Evolutionary conservation across 2,797 vertebrate species (phyloP), one percentile per base, ranked within the genome.

Genomic region (Cebuella pygmaea): DNA sequence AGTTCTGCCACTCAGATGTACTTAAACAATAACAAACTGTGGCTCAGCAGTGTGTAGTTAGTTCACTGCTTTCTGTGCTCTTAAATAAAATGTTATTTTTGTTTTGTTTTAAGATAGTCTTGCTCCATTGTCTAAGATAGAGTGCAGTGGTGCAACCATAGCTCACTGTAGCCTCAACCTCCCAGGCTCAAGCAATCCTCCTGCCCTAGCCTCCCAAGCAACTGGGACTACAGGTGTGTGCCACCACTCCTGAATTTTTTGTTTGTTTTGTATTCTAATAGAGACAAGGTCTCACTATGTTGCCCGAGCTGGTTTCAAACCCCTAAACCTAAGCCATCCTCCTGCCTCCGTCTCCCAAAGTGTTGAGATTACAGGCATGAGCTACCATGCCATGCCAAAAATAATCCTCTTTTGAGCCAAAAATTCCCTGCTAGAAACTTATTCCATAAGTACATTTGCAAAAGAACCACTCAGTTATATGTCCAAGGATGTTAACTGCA

Each of bases 1-100:
- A 95, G 90, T 90, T 92, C 59, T 96, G 79, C 85, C 70, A 85
- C 59, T 67, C 39, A 10, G 24, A 85, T 87, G 6, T 61, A 92
- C 36, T 92, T 57, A 70, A 59, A 92, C 20, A 86, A 27, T 67
- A 95, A 89, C 80, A 84, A 96, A 36, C 44, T 55, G 7, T 57
- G 4, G 14, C 20, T 12, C 19, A 50, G n/a, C 0, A 64, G 33
- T 27, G 33, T 86, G 20, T 33, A 57, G 59, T 55, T 59, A 44
- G 7, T 20, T 93, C 36, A 92, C 3, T 87, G 86, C 12, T 96
- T 64, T 46, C 24, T 46, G 67, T 95, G 36, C 46, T 92, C 70
- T 96, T 79, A 70, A 93, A 88, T n/a, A 19, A 8, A 67, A n/a
- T 64, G 30, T n/a, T n/a, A 67, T 67, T 67, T n/a, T n/a, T 67